These are phyloP conservation scores for Orussus abietinus DNA, from an alignment of 1,140 invertebrate genomes.

Conservation along the genomic window DNA sequence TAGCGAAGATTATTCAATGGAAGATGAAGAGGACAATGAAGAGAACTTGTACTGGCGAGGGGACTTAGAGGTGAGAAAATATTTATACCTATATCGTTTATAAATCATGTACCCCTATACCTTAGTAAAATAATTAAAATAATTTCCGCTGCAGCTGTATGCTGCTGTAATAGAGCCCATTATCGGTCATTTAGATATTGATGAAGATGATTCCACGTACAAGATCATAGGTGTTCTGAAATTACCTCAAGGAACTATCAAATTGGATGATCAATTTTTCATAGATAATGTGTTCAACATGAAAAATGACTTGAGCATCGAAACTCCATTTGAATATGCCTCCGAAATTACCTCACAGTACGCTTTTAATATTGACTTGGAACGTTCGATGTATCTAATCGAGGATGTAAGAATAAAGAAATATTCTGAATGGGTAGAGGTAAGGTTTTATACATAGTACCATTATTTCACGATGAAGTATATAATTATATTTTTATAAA, in stretches of 20 bases:
- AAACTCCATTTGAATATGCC: constrained; percentile 59
- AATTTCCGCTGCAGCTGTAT: constrained; percentile 26
- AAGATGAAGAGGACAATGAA: constrained; percentile 36
- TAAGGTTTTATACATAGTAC: constrained; percentile 30
- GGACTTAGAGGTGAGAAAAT: constrained; percentile 56
- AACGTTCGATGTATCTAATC: constrained; percentile 55
- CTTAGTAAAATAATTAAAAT: constrained; percentile 7
- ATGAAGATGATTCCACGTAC: constrained; percentile 54
- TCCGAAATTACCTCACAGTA: constrained; percentile 60
- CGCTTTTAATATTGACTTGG: constrained; percentile 57
- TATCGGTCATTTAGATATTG: constrained; percentile 55
- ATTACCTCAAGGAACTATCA: constrained; percentile 54
- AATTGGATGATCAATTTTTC: constrained; percentile 49
- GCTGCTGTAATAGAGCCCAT: constrained; percentile 51
- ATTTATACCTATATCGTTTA: constrained; percentile 8
- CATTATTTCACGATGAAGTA: neutral
- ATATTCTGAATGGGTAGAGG: constrained; percentile 55
- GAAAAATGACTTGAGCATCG: constrained; percentile 62
- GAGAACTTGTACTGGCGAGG: constrained; percentile 58
- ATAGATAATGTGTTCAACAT: constrained; percentile 62
- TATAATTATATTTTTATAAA: constrained; percentile 23
- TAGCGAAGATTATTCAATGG: constrained; percentile 45
- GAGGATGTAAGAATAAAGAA: constrained; percentile 54
- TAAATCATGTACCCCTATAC: constrained; percentile 1
- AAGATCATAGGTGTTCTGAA: constrained; percentile 50